Evolutionary conservation across 2,113 vertebrate species (phyloP).

Genomic region (Lepus americanus): DNA sequence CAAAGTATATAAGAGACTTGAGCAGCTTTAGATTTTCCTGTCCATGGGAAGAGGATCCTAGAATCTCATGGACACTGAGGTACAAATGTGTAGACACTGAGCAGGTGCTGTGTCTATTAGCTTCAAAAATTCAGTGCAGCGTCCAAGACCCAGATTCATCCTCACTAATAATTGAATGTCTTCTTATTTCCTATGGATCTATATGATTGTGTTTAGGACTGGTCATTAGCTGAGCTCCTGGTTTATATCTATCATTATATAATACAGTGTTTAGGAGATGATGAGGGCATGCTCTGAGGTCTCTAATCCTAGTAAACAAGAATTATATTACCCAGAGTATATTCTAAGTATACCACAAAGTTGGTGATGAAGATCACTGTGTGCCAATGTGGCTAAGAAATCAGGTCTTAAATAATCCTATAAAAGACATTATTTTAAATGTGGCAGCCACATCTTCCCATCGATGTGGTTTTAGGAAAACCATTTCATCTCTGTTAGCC

Average conservation of each 20-base stretch:
- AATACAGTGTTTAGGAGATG: background rate
- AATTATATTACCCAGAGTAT: background rate
- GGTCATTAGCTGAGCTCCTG: background rate
- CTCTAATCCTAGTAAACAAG: background rate
- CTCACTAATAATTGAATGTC: background rate
- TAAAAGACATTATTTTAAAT: conserved; percentile 31
- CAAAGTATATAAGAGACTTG: no score
- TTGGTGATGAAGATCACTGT: background rate
- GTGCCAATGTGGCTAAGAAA: background rate
- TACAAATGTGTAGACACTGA: background rate
- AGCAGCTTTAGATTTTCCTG: no score
- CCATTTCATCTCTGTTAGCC: background rate
- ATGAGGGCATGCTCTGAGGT: background rate
- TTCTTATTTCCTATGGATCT: background rate
- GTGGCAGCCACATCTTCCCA: background rate
- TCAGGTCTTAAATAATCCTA: background rate
- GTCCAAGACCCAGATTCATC: background rate
- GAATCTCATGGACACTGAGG: no score
- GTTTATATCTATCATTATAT: background rate
- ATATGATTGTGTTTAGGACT: background rate
- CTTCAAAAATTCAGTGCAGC: background rate
- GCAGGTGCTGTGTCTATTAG: background rate
- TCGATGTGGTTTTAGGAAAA: background rate
- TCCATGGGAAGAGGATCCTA: no score
- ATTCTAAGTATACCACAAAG: background rate